phyloP scores from a whole-genome alignment of 1,140 invertebrate genomes.

The Mactra quadrangularis region DNA sequence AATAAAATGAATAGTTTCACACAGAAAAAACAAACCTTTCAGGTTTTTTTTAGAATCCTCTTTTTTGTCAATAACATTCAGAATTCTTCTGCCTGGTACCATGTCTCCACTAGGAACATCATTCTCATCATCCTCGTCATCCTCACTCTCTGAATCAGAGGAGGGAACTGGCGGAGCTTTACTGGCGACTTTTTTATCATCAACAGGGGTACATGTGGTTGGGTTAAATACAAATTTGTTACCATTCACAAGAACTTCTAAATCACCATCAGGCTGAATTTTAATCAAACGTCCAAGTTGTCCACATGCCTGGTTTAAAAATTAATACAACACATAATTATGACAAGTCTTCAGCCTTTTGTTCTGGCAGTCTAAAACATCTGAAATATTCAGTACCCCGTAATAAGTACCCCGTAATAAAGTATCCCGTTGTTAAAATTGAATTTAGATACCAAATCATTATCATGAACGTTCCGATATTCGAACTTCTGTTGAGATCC shows the following conservation, averaged over 20 bases:
- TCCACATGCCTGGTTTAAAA: conserved; percentile 18
- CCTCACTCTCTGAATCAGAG: conserved; percentile 31
- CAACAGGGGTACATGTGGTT: conserved; percentile 7
- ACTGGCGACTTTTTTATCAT: background rate
- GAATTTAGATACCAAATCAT: too few relatives aligned
- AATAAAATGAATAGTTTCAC: too few relatives aligned
- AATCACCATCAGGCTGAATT: conserved; percentile 47
- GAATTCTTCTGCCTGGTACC: conserved; percentile 32
- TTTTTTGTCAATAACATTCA: conserved; percentile 17
- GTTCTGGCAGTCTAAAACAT: too few relatives aligned
- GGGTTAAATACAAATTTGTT: conserved; percentile 40
- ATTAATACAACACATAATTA: background rate
- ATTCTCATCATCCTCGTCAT: conserved; percentile 27
- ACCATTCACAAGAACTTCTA: conserved; percentile 26
- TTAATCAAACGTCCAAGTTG: conserved; percentile 39
- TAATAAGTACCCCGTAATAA: background rate
- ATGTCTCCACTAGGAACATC: conserved; percentile 42
- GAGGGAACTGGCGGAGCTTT: conserved; percentile 21
- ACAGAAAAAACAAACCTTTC: too few relatives aligned
- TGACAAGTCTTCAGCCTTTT: too few relatives aligned
- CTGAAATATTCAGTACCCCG: too few relatives aligned
- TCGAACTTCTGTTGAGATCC: too few relatives aligned
- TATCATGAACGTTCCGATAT: too few relatives aligned
- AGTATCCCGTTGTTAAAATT: background rate
- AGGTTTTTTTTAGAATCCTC: conserved; percentile 16